Conservation (phyloP, 2,888 invertebrate species). For the Bombylius major region DNA sequence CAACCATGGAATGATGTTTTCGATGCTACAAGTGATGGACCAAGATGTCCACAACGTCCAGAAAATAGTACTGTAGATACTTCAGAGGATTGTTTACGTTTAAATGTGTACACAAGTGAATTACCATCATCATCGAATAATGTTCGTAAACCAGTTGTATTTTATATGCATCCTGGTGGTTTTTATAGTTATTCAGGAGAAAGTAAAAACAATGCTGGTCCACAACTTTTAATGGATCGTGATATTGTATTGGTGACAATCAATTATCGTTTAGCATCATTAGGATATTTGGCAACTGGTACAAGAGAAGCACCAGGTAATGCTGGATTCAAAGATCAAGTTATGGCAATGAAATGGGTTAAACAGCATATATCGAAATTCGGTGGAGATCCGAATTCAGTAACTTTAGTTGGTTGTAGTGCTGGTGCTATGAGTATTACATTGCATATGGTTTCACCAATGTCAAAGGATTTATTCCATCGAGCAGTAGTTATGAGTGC, state of each 20-base stretch:
- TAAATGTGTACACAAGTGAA: constrained; percentile 43
- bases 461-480: constrained; percentile 57
- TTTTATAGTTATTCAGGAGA: constrained; percentile 48
- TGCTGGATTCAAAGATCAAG: constrained; percentile 59
- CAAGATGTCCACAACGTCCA: constrained; percentile 41
- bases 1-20: constrained; percentile 39
- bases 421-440: constrained; percentile 41
- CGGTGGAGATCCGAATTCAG: constrained; percentile 51
- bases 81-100: constrained; percentile 45
- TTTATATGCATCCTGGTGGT: constrained; percentile 57
- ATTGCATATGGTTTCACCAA: constrained; percentile 49
- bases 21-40: constrained; percentile 46
- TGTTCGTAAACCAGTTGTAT: constrained; percentile 44
- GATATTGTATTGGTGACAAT: constrained; percentile 52
- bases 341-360: constrained; percentile 51
- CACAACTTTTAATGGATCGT: constrained; percentile 50
- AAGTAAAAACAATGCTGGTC: constrained; percentile 40
- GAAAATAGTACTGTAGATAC: constrained; percentile 18
- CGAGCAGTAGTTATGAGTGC: constrained; percentile 57
- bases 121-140: constrained; percentile 25
- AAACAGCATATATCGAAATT: constrained; percentile 51
- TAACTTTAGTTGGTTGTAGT: constrained; percentile 52
- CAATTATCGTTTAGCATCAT: constrained; percentile 45
- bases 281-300: constrained; percentile 52
- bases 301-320: constrained; percentile 55